phyloP scores from a whole-genome alignment of 2,888 invertebrate species.

The Dione juno region DNA sequence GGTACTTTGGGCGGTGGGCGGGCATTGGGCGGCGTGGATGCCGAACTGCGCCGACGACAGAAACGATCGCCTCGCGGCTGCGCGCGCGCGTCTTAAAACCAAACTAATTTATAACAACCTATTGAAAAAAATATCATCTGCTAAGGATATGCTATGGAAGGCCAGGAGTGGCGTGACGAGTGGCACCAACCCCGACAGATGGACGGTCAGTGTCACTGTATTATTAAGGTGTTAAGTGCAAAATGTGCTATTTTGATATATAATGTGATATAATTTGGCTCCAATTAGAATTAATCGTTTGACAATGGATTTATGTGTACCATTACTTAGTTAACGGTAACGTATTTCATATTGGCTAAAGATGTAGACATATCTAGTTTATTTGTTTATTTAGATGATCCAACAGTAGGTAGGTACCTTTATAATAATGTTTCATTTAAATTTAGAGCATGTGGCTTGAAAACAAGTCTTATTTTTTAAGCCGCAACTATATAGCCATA shows the following conservation, averaged over 20 bases:
- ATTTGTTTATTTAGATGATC: not conserved
- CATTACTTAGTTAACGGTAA: slow-evolving; percentile 15
- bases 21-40: slow-evolving; percentile 63
- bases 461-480: too few species aligned
- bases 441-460: not conserved
- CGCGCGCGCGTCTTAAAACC: slow-evolving; percentile 76
- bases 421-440: not conserved
- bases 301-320: slow-evolving; percentile 20
- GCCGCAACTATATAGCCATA: too few species aligned
- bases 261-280: slow-evolving; percentile 25
- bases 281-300: slow-evolving; percentile 23
- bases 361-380: not conserved
- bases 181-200: slow-evolving; percentile 76
- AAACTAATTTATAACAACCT: slow-evolving; percentile 82
- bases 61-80: slow-evolving; percentile 84
- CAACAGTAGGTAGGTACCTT: not conserved
- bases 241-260: slow-evolving; percentile 29
- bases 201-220: slow-evolving; percentile 70
- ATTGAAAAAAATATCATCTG: slow-evolving; percentile 80
- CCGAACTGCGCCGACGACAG: slow-evolving; percentile 90
- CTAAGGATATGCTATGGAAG: slow-evolving; percentile 78
- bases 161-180: slow-evolving; percentile 79
- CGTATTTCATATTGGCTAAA: not conserved
- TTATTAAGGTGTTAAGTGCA: slow-evolving; percentile 38
- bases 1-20: slow-evolving; percentile 25